Percentiles rank a stretch among this genome's conserved stretches.
These are phyloP conservation scores for Rhingia rostrata DNA, from an alignment of 2,888 invertebrate species.

Conservation along the genomic window DNA sequence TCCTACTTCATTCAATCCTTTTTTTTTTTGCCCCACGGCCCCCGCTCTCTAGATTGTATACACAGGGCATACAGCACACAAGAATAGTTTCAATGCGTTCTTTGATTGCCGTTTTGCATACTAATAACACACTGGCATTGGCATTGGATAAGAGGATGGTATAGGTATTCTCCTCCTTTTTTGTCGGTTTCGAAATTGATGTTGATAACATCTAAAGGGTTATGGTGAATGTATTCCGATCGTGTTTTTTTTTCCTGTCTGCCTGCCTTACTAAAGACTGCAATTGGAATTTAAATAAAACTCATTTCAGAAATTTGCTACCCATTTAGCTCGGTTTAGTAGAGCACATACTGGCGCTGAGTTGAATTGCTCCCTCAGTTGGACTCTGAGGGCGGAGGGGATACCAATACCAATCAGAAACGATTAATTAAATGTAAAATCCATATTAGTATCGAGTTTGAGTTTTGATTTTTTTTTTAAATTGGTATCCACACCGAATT, in stretches of 20 bases:
- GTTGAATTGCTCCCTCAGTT: not conserved
- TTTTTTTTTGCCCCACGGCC: not conserved
- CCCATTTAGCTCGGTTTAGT: not conserved
- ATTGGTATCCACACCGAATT: conserved; percentile 63
- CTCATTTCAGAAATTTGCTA: conserved; percentile 64
- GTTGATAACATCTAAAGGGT: conserved; percentile 70
- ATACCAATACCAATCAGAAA: conserved; percentile 56
- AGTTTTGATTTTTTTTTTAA: conserved; percentile 20
- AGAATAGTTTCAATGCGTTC: conserved; percentile 69
- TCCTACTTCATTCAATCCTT: conserved; percentile 7
- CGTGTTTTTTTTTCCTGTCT: conserved; percentile 8
- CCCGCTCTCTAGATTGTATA: not conserved
- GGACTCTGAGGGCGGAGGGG: too few relatives aligned
- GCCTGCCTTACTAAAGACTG: conserved; percentile 32
- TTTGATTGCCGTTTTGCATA: conserved; percentile 73
- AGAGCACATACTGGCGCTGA: not conserved
- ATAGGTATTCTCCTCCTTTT: not conserved
- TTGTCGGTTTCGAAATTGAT: conserved; percentile 56
- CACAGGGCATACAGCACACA: conserved; percentile 3
- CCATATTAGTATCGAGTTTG: conserved; percentile 66
- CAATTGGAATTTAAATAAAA: conserved; percentile 73
- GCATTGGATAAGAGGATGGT: conserved; percentile 25
- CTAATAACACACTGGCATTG: conserved; percentile 64
- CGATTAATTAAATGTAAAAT: conserved; percentile 78
- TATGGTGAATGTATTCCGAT: conserved; percentile 49